Evolutionary conservation across 2,113 vertebrate genomes (phyloP), one percentile per base, ranked within the genome.

Genomic region (Trochalopteron elliotii): DNA sequence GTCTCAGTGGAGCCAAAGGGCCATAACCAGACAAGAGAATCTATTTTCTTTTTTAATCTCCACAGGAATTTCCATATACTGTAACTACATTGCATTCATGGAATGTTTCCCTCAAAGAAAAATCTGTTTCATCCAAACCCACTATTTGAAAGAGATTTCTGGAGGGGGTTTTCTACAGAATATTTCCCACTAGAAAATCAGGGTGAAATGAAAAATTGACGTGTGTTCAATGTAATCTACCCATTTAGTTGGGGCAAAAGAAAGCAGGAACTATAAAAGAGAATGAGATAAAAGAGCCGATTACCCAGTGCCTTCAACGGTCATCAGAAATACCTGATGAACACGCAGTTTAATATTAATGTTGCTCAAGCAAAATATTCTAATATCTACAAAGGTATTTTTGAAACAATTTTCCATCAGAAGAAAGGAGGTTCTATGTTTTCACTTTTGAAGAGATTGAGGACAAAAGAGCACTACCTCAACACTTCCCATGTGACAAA

Each of bases 1-100:
- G 77, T 42, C 63, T 92, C 85, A 76, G 75, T 83, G 79, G 59
- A 95, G 70, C 79, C 67, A 94, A 90, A 63, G 50, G 79, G 71
- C 85, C 61, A 76, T 88, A 95, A 92, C 44, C 25, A 93, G 82
- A 37, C 40, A 72, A 45, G 31, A 88, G 49, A 95, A 88, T 76
- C 67, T 91, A 79, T 93, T 94, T 96, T 71, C 39, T 60, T 90
- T 93, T 90, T 92, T 72, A 95, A 93, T 79, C 31, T 82, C 76
- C 70, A 61, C 25, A 76, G 74, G 72, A 78, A 56, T 81, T 82
- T 91, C 52, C 13, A 21, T 75, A 84, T 60, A 56, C 15, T 42
- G 27, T 63, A 87, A 27, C 72, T 67, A 28, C 11, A 40, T 9
- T 53, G 31, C 27, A 37, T 56, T 91, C 8, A 68, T 39, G 10